These are phyloP conservation scores for Pholis gunnellus DNA, from an alignment of 2,113 vertebrate genomes.

Conservation along the genomic window DNA sequence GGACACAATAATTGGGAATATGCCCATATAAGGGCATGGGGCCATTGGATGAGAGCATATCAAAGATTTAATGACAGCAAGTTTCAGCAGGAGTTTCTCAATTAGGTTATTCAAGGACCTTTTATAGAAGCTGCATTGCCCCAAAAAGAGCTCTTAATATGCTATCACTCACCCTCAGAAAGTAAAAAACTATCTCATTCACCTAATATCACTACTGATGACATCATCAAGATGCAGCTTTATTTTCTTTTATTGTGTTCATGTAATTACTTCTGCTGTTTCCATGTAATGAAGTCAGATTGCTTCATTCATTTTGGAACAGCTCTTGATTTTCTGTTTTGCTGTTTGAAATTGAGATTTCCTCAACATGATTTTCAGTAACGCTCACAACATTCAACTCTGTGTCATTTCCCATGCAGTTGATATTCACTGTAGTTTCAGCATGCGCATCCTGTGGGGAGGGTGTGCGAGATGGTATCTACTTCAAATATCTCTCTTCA, in stretches of 20 bases:
- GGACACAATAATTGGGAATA: conserved; percentile 15
- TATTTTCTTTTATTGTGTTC: background rate
- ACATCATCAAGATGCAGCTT: background rate
- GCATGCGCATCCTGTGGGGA: background rate
- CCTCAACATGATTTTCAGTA: background rate
- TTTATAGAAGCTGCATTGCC: background rate
- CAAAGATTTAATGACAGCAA: conserved; percentile 1
- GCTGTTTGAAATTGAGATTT: background rate
- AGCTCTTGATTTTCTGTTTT: background rate
- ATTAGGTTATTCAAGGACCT: conserved; percentile 20
- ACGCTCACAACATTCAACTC: background rate
- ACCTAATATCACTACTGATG: background rate
- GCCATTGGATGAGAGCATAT: conserved; percentile 16
- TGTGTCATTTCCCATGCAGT: background rate
- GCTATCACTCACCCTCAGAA: background rate
- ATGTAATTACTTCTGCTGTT: background rate
- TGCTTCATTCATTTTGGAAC: background rate
- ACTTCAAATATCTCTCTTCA: conserved; percentile 12
- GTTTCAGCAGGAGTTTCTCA: background rate
- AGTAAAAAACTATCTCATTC: background rate
- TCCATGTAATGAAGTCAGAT: background rate
- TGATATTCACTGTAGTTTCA: conserved; percentile 1
- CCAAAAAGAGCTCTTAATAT: background rate
- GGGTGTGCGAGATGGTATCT: background rate
- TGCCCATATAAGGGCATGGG: conserved; percentile 1